These are phyloP conservation scores for Rhabdomys pumilio DNA, from an alignment of 2,797 vertebrate genomes.

Conservation along the genomic window DNA sequence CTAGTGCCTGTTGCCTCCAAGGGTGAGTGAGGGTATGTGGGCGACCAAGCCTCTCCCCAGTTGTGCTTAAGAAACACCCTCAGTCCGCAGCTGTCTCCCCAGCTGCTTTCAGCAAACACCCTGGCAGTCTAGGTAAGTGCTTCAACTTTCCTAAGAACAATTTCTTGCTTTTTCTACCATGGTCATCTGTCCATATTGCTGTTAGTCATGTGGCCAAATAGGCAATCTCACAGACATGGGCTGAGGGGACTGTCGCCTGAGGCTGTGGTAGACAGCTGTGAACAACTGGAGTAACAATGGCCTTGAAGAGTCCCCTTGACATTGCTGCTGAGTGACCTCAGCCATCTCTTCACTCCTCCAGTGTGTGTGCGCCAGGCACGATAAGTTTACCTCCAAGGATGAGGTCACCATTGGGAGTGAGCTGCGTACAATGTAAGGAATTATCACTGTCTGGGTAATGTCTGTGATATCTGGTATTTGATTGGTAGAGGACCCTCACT, in stretches of 20 bases:
- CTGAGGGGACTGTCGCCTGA: not conserved
- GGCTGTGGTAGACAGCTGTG: rapidly evolving
- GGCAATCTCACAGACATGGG: not conserved
- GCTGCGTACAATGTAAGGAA: rapidly evolving
- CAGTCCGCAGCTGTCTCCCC: not conserved
- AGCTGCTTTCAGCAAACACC: not conserved
- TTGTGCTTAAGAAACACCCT: not conserved
- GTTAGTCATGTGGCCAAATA: no score
- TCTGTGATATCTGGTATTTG: not conserved
- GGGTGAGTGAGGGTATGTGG: not conserved
- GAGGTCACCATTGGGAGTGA: not conserved
- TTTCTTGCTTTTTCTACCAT: not conserved
- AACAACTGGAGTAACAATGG: not conserved
- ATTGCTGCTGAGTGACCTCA: not conserved
- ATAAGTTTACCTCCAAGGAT: not conserved
- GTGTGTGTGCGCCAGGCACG: not conserved
- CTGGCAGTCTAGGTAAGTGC: conserved; percentile 55
- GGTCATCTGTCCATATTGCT: not conserved
- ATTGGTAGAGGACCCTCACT: rapidly evolving
- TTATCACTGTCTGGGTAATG: not conserved
- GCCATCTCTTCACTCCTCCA: not conserved
- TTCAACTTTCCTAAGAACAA: not conserved
- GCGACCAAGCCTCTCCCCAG: not conserved
- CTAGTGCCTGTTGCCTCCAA: not conserved
- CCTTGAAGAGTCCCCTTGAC: not conserved